These are phyloP conservation scores for Rhabdomys pumilio DNA, from an alignment of 2,797 vertebrate genomes.

Conservation along the genomic window DNA sequence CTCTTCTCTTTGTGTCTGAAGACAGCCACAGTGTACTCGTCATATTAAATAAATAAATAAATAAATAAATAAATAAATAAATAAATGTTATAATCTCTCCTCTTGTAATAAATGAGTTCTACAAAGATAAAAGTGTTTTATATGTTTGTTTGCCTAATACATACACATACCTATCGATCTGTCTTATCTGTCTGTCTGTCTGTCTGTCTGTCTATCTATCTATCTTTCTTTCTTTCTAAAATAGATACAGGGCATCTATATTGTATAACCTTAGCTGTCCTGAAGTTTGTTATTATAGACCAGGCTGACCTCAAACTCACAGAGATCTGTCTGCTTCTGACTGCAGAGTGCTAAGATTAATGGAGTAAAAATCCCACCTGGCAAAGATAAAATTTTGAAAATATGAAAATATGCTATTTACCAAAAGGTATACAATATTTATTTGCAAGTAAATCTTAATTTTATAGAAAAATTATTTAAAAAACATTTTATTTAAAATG, in stretches of 20 bases:
- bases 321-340: background rate
- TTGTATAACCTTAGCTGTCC: background rate
- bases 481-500: background rate
- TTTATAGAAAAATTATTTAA: background rate
- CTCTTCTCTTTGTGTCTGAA: background rate
- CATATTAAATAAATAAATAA: background rate
- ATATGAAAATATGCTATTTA: background rate
- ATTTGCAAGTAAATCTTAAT: background rate
- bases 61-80: background rate
- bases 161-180: background rate
- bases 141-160: background rate
- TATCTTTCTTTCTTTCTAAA: background rate
- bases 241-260: background rate
- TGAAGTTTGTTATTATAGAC: background rate
- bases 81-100: background rate
- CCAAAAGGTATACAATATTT: background rate
- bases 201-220: background rate
- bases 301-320: background rate
- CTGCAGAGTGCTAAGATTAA: background rate
- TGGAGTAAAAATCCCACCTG: background rate
- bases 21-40: background rate
- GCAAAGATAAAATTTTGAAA: background rate
- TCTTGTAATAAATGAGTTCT: constrained; percentile 41
- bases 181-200: too few relatives aligned
- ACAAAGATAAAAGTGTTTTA: background rate